phyloP scores from a whole-genome alignment of 2,888 invertebrate genomes.

The Linnaemya vulpina region DNA sequence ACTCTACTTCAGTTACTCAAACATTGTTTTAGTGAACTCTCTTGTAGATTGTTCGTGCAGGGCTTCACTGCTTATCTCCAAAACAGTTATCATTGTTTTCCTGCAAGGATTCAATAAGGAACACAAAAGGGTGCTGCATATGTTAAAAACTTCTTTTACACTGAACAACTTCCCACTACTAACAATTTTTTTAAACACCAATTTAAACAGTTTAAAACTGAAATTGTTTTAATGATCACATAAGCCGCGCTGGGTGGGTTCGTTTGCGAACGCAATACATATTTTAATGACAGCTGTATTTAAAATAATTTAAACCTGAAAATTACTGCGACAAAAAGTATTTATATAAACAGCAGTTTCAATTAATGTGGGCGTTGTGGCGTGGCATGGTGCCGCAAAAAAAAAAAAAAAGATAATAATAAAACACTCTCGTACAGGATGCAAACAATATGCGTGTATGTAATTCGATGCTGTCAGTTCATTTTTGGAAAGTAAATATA shows the following conservation, averaged over 20 bases:
- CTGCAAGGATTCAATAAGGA: no score
- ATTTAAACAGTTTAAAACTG: no score
- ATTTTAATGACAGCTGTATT: slow-evolving; percentile 37
- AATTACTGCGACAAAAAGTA: slow-evolving; percentile 26
- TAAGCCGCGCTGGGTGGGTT: not conserved
- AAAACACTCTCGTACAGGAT: not conserved
- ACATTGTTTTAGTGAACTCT: no score
- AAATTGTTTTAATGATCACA: not conserved
- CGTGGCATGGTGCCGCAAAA: slow-evolving; percentile 1
- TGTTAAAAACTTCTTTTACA: no score
- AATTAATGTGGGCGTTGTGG: slow-evolving; percentile 57
- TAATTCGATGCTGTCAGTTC: not conserved
- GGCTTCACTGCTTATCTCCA: no score
- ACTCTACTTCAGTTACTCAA: no score
- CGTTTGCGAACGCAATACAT: not conserved
- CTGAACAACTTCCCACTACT: no score
- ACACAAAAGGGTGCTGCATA: no score
- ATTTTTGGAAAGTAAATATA: slow-evolving; percentile 14
- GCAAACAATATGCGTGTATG: not conserved
- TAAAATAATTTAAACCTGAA: slow-evolving; percentile 42
- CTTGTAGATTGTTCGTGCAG: no score
- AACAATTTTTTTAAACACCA: no score
- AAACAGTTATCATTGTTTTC: no score
- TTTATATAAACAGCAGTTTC: slow-evolving; percentile 12
- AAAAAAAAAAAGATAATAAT: not conserved